Percentiles rank a stretch among this genome's conserved stretches.
These are phyloP conservation scores for Lasioglossum albipes DNA, from an alignment of 1,140 invertebrate genomes.

Conservation along the genomic window DNA sequence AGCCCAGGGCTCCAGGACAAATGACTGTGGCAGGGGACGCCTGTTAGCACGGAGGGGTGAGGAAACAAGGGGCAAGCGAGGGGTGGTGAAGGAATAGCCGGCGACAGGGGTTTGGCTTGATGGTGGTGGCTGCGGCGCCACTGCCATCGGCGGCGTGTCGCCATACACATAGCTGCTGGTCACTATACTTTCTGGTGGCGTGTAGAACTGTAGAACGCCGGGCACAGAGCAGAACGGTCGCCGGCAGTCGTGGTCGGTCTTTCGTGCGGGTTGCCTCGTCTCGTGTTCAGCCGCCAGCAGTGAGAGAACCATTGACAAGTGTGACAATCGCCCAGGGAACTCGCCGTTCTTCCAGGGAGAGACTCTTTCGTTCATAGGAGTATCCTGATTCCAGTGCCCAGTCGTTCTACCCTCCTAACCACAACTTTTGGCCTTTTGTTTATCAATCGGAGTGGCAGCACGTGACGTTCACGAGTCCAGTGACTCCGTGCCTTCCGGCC, in stretches of 20 bases:
- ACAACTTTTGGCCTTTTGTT: not conserved
- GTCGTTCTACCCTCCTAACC: no score
- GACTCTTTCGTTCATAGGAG: not conserved
- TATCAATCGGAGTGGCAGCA: not conserved
- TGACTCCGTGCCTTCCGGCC: not conserved
- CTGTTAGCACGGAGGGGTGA: not conserved
- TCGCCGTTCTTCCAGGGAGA: not conserved
- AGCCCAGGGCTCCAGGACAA: not conserved
- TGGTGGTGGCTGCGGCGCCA: conserved; percentile 44
- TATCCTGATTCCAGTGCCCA: no score
- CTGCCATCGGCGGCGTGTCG: conserved; percentile 24
- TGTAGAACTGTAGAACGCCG: not conserved
- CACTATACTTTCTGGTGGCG: no score
- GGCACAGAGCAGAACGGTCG: conserved; percentile 12
- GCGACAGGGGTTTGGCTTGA: conserved; percentile 1
- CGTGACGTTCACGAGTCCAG: conserved; percentile 1
- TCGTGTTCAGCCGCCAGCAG: not conserved
- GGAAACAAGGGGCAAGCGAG: not conserved
- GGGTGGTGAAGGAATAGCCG: not conserved
- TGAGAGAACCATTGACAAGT: conserved; percentile 14
- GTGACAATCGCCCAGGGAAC: conserved; percentile 12
- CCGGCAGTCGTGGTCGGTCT: conserved; percentile 42
- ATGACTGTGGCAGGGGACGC: not conserved
- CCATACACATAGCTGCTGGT: no score
- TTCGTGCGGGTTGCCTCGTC: conserved; percentile 28